Evolutionary conservation across 2,113 vertebrate genomes (phyloP).

Genomic region (Odontophorus gujanensis): DNA sequence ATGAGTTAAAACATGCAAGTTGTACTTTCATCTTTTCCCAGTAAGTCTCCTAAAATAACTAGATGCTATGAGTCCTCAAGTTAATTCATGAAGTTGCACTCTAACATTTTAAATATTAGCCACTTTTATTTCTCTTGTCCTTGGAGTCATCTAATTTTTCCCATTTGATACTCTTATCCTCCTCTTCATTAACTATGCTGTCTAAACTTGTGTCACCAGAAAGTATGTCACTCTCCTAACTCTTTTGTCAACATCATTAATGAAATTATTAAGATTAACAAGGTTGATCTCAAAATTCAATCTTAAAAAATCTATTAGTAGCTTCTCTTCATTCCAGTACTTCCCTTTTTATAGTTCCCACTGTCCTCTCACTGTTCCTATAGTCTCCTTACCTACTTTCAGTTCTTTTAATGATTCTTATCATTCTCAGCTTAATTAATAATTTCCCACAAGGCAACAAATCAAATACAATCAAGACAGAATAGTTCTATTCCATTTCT

Average conservation of each 20-base stretch:
- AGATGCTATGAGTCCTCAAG: not conserved
- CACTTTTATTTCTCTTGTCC: constrained; percentile 2
- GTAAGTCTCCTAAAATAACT: not conserved
- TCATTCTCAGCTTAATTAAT: constrained; percentile 43
- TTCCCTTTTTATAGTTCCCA: not conserved
- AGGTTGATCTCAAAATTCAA: not conserved
- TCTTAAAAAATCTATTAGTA: not conserved
- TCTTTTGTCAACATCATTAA: constrained; percentile 25
- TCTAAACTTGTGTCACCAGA: constrained; percentile 3
- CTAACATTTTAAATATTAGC: constrained; percentile 20
- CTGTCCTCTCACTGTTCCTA: not conserved
- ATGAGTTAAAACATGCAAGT: not conserved
- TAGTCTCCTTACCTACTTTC: not conserved
- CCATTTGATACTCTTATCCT: constrained; percentile 1
- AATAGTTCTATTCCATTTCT: constrained; percentile 1
- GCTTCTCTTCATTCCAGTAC: not conserved
- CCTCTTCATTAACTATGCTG: not conserved
- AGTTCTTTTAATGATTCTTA: constrained; percentile 29
- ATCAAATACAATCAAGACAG: constrained; percentile 42
- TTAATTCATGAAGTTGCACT: not conserved
- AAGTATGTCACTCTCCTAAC: not conserved
- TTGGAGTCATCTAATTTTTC: not conserved
- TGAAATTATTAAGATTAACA: constrained; percentile 34
- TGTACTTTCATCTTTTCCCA: not conserved
- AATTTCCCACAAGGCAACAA: constrained; percentile 40